phyloP scores from a whole-genome alignment of 2,113 vertebrate species.

The Gobius niger region DNA sequence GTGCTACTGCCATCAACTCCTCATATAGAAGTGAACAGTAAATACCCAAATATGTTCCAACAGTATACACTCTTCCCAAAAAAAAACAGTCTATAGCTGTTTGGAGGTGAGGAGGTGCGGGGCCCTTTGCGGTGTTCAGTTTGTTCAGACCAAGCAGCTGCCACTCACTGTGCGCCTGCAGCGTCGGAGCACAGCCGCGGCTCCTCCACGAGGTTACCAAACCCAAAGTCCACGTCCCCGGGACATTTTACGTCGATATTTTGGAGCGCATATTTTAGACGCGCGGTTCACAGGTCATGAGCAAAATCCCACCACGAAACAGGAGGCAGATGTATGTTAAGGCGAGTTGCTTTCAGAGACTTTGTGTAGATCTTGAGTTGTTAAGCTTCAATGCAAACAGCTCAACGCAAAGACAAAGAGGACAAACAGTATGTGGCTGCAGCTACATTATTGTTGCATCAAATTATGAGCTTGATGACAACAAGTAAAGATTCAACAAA shows the following conservation, averaged over 20 bases:
- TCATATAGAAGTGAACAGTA: background rate
- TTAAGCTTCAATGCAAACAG: background rate
- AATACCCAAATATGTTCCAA: constrained; percentile 7
- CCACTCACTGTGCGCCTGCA: constrained; percentile 8
- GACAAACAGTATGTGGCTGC: background rate
- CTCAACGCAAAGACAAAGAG: background rate
- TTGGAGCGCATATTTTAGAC: constrained; percentile 14
- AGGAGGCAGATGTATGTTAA: background rate
- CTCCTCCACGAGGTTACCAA: constrained; percentile 11
- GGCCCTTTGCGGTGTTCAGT: background rate
- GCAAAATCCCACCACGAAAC: background rate
- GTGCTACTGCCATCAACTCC: constrained; percentile 27
- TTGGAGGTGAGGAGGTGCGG: constrained; percentile 8
- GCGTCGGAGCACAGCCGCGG: constrained; percentile 3
- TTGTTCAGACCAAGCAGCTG: background rate
- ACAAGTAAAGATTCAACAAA: no score
- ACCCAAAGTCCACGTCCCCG: constrained; percentile 12
- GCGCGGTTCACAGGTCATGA: constrained; percentile 15
- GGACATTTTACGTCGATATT: constrained; percentile 26
- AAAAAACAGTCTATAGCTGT: background rate
- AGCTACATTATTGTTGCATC: background rate
- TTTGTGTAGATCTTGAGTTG: background rate
- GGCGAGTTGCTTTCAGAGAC: background rate
- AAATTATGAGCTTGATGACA: background rate
- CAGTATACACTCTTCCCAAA: background rate